phyloP scores from a whole-genome alignment of 2,888 invertebrate genomes.

The Caenorhabditis becei region DNA sequence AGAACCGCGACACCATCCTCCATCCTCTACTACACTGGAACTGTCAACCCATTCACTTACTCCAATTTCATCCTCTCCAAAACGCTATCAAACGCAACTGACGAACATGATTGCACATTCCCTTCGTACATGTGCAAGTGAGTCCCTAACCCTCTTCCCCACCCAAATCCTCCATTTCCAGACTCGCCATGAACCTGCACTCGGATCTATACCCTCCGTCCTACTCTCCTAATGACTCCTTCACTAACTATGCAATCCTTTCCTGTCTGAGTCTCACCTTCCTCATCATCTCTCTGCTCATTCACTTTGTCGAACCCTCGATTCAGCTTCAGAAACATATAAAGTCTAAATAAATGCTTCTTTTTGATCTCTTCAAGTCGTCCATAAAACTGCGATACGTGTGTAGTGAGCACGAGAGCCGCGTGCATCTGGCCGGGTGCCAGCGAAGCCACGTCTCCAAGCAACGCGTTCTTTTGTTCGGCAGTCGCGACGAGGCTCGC shows the following conservation, averaged over 20 bases:
- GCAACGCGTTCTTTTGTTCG: conserved; percentile 47
- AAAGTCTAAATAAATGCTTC: conserved; percentile 22
- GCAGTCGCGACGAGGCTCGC: background rate
- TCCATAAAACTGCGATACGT: conserved; percentile 4
- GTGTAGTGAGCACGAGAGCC: conserved; percentile 10
- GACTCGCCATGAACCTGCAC: conserved; percentile 48
- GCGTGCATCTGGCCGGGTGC: conserved; percentile 4
- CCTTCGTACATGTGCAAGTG: conserved; percentile 55
- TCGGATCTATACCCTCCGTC: conserved; percentile 53
- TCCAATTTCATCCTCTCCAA: conserved; percentile 48
- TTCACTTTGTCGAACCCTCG: conserved; percentile 54
- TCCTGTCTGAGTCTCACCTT: conserved; percentile 33
- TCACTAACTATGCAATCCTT: conserved; percentile 44
- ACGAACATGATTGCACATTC: conserved; percentile 24
- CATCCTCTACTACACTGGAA: conserved; percentile 27
- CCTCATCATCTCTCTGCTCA: conserved; percentile 36
- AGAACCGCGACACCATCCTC: conserved; percentile 19
- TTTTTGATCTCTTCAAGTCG: conserved; percentile 20
- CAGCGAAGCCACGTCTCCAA: conserved; percentile 28
- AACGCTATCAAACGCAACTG: conserved; percentile 19
- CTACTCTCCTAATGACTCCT: conserved; percentile 27
- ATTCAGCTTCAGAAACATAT: conserved; percentile 54
- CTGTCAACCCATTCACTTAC: conserved; percentile 53
- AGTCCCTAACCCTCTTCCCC: background rate
- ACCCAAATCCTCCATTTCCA: conserved; percentile 22